Evolutionary conservation across 2,888 invertebrate genomes (phyloP).

Genomic region (Trisateles emortualis): DNA sequence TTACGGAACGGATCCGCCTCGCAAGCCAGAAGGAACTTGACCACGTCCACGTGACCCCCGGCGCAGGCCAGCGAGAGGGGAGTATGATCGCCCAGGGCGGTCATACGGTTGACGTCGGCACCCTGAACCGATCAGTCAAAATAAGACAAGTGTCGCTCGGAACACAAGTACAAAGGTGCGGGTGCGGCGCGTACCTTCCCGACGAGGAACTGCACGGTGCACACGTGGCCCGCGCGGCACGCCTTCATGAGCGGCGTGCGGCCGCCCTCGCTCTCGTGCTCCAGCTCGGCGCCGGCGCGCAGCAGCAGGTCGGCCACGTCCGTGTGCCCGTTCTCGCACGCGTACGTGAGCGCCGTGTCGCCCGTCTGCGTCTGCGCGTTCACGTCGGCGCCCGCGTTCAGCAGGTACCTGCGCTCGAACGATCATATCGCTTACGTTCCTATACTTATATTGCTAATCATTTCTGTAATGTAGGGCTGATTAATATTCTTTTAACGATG

Average conservation of each 20-base stretch:
- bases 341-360: slow-evolving; percentile 98
- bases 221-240: slow-evolving; percentile 97
- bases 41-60: slow-evolving; percentile 97
- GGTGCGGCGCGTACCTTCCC: slow-evolving; percentile 88
- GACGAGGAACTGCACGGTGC: slow-evolving; percentile 98
- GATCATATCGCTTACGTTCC: too few relatives aligned
- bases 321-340: slow-evolving; percentile 99
- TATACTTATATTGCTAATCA: too few relatives aligned
- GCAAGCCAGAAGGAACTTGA: slow-evolving; percentile 95
- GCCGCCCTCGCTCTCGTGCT: slow-evolving; percentile 98
- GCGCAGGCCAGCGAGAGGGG: slow-evolving; percentile 98
- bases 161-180: background rate
- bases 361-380: slow-evolving; percentile 98
- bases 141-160: slow-evolving; percentile 92
- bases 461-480: too few relatives aligned
- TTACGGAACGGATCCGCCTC: slow-evolving; percentile 98
- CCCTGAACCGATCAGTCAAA: slow-evolving; percentile 54
- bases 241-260: slow-evolving; percentile 99
- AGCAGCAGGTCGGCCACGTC: slow-evolving; percentile 97
- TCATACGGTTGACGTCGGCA: slow-evolving; percentile 88
- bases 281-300: slow-evolving; percentile 96
- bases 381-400: slow-evolving; percentile 95
- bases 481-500: too few relatives aligned
- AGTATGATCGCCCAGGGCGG: slow-evolving; percentile 98
- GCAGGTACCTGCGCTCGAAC: slow-evolving; percentile 86